Evolutionary conservation across 2,113 vertebrate species (phyloP), one percentile per base, ranked within the genome.

Genomic region (Petrocephalus microphthalmus): DNA sequence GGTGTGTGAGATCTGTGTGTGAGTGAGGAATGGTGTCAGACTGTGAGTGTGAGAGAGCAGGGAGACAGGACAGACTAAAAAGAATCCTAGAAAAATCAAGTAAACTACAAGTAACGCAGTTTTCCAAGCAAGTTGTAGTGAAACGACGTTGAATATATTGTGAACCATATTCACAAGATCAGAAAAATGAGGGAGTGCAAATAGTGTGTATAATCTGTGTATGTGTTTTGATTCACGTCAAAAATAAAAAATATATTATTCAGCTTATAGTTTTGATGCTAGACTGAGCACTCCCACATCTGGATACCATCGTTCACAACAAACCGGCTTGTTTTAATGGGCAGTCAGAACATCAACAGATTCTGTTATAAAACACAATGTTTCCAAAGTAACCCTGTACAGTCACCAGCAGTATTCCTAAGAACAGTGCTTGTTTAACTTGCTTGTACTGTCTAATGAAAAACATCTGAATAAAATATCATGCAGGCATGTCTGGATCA

Each of bases 271-370:
- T 78, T 78, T 33, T 42, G 33, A 78, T 78, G 33, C 71, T 78
- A 7, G 29, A 42, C 5, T 78, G 71, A 78, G 37, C 29, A 78
- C 71, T 19, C 71, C 15, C 17, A 42, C 71, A 78, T 78, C 71
- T 78, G 71, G 71, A 78, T 78, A 78, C 5, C 15, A 78, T 78
- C 33, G 33, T 42, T 17, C 71, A 78, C 33, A 78, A 78, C 71
- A 78, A 78, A 19, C 71, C 17, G 5, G 33, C 42, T 78, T 78
- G 33, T 78, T 78, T 78, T 78, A 78, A 78, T 3, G 33, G 71
- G 71, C 71, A 78, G 67, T 74, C 29, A 74, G 71, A 78, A 78
- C 71, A 42, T 78, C 71, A 78, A 78, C 71, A 78, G 33, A 42
- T 78, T 78, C 71, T 78, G 71, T 78, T 78, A 78, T 78, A 78